Base-by-base conservation (phyloP, 2,797 vertebrate genomes). In the Molossus alvarezi region DNA sequence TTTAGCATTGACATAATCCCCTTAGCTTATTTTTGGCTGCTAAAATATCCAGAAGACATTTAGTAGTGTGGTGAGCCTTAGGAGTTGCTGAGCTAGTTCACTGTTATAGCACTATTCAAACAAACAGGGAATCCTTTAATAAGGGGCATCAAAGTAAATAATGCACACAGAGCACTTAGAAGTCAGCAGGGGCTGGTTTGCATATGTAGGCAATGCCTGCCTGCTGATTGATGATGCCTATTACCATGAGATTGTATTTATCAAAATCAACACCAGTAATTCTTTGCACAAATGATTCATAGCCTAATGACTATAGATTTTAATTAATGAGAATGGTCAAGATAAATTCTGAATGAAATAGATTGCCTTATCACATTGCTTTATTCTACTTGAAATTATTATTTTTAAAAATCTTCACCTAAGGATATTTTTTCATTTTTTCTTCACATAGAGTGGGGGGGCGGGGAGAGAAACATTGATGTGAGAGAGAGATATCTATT, bases 1-100 rank as follows among this genome's bases (percentile, higher is more conserved):
- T 97, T 98, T 97, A 97, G 92, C 93, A 85, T 79, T 97, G 96
- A 93, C 86, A 18, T 97, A 97, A 96, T 94, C 62, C 94, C 48
- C 88, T 98, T 90, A 98, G 90, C 97, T 97, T 94, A 92, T 95
- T 98, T 97, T 97, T 97, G 97, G 64, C 93, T 98, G 94, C 76
- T 90, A 90, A 95, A 95, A 97, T 98, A 94, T 76, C 96, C 91
- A 90, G 79, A 51, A 77, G 92, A 94, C 37, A 95, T 96, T 87
- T 89, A 94, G 58, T 2, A 23, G 27, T 95, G 48, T 88, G 97
- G 77, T 48, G 51, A 97, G 12, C 79, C 45, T 1, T 79, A 88
- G 84, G 93, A 96, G 67, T 95, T 94, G 84, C 79, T 97, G 77
- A 97, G 64, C 85, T 97, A 73, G 83, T 97, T 98, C 94, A 51